phyloP scores from a whole-genome alignment of 2,888 invertebrate genomes.

The Cenopis cana region DNA sequence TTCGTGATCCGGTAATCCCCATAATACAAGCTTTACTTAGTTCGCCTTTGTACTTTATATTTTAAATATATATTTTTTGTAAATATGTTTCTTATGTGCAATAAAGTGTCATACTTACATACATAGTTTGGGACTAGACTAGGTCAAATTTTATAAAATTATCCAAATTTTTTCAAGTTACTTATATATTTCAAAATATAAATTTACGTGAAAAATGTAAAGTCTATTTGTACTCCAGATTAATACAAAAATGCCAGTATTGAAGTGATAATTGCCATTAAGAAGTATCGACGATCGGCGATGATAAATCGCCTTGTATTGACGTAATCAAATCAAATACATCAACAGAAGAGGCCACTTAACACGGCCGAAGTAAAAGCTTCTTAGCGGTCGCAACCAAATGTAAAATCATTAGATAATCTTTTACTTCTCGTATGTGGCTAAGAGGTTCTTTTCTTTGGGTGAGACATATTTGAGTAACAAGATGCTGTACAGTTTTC shows the following conservation, averaged over 20 bases:
- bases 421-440: constrained; percentile 4
- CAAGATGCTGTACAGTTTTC: background rate
- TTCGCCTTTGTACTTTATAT: too few species aligned
- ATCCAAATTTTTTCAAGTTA: too few species aligned
- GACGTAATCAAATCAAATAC: constrained; percentile 26
- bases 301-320: constrained; percentile 19
- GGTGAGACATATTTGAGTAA: background rate
- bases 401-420: constrained; percentile 23
- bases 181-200: background rate
- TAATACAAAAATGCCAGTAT: background rate
- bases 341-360: constrained; percentile 25
- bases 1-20: too few species aligned
- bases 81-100: too few species aligned
- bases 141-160: too few species aligned
- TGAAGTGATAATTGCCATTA: background rate
- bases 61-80: too few species aligned
- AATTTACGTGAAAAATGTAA: background rate
- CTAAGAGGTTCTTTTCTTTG: background rate
- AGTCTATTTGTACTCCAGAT: background rate
- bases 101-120: too few species aligned
- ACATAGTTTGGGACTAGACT: too few species aligned
- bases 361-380: constrained; percentile 11
- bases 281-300: constrained; percentile 6
- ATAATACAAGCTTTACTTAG: too few species aligned
- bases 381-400: constrained; percentile 4